Base-by-base conservation (phyloP, 2,888 invertebrate genomes). In the Campaea margaritaria region DNA sequence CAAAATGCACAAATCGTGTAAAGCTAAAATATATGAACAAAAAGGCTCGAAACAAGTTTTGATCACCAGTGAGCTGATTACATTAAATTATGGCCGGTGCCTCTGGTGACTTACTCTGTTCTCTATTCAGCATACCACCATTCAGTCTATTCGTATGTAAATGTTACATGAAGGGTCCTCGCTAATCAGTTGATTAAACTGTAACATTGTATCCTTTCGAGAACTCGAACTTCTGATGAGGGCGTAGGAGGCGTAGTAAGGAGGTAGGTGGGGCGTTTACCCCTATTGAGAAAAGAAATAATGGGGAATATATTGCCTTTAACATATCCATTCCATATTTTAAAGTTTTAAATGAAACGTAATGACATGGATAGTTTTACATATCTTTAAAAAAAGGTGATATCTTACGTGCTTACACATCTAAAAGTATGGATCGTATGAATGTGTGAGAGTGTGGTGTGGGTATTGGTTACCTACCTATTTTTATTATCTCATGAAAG, bases 131-230 rank as follows among this genome's bases (percentile, higher is more conserved):
- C 31, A 28, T 16, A 28, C 27, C 27, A 38, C 44, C 39, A 46
- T 53, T 41, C 44, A 13, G 43, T 38, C 46, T 39, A 59, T 59
- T 63, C 53, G 48, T 53, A 63, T 63, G 52, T 52, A 47, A 57
- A 56, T 57, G 49, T 12, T 53, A 36, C 16, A 44, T 34, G 21
- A 39, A 48, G 52, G 46, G 50, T 15, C 12, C 51, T 55, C 45
- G 41, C 58, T 54, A 59, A 64, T 56, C 53, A 49, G 49, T 51
- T 58, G 60, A 58, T 60, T 60, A 53, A 58, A 63, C 28, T 52
- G 38, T 58, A 31, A 60, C 53, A 46, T 45, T 53, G 54, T 44
- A 12, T 50, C 41, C 8, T 14, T 31, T 48, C 8, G 12, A 15
- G 42, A 41, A 27, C 31, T 31, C 10, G 15, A 31, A 31, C 15